Evolutionary conservation across 2,797 vertebrate genomes (phyloP), one percentile per base, ranked within the genome.

Genomic region (Acanthiza pusilla): DNA sequence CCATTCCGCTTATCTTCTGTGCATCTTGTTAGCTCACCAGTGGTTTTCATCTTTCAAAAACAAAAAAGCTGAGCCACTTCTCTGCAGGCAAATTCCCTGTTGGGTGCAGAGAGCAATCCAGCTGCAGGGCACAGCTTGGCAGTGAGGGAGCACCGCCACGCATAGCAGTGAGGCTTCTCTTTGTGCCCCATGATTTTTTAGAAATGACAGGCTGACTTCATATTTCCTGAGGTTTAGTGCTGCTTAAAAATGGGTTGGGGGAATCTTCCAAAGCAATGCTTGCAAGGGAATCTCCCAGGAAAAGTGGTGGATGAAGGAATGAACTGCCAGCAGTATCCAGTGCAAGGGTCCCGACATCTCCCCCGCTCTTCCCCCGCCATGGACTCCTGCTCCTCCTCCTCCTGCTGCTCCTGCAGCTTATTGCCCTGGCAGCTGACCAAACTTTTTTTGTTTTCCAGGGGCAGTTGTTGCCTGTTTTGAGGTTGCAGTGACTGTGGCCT

Each of bases 121-220:
- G 45, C 51, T 45, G 36, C 4, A 2, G 70, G 38, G 22, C 55
- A 74, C 2, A 17, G 63, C 42, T 67, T 5, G 1, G 62, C 67
- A 50, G 42, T 9, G 7, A 14, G 38, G 48, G 43, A 48, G 48
- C 2, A 0, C 34, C 27, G 50, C 43, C 34, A 12, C 10, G 20
- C 36, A 27, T 38, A 1, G 5, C 0, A 2, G 11, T 0, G 0
- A 50, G 26, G n/a, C 73, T 67, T 61, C 43, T 25, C 87, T 16
- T 66, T 57, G 29, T 13, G 2, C 36, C 40, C 40, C 2, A 1
- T 15, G 27, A 2, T 50, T 78, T 62, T 84, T 67, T 26, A 13
- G 30, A 58, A 61, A 51, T 58, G 22, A 23, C 40, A 25, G 50
- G 26, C 11, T 4, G 11, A 21, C 19, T 60, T 82, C 67, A 30